Base-by-base conservation (phyloP, 2,797 vertebrate species). In the Aplochiton taeniatus region DNA sequence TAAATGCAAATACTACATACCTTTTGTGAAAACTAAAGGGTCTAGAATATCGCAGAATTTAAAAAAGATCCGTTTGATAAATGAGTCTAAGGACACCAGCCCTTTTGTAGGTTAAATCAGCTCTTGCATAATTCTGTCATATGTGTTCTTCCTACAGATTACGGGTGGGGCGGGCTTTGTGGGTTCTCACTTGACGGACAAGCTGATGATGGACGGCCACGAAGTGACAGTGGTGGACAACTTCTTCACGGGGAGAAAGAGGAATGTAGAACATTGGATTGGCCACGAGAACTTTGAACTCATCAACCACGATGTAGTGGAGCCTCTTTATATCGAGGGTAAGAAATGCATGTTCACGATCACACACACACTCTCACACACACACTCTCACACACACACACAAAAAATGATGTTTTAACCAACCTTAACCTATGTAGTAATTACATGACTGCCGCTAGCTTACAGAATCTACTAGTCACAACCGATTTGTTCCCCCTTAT, bases 171-270 rank as follows among this genome's bases (percentile, higher is more conserved):
- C 98, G 14, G 98, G 98, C 61, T 99, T 99, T 69, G 98, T 99
- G 78, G 98, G 98, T 71, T 99, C 98, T 76, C 98, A 99, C 85
- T 93, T 99, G 79, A 96, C 97, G 41, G 97, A 99, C 89, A 98
- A 99, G 81, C 93, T 99, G 86, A 99, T 99, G 98, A 99, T 99
- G 98, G 98, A 99, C n/a, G 98, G 98, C 81, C 97, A 99, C 48
- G 98, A 99, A 85, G 94, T 99, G 76, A 99, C 96, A 0, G 98
- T 99, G 86, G 97, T 99, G 76, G 98, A 99, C 93, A 99, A 99
- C 93, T 99, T 99, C 90, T 99, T 99, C 92, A 99, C 96, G 0
- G 98, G 98, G 72, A 94, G 98, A 72, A 98, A 98, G 87, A 94
- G 98, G 81, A 99, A 99, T 1, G 98, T 99, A 81, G 98, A 99